These are phyloP conservation scores for Bemisia tabaci DNA, from an alignment of 1,140 invertebrate species.

Conservation along the genomic window DNA sequence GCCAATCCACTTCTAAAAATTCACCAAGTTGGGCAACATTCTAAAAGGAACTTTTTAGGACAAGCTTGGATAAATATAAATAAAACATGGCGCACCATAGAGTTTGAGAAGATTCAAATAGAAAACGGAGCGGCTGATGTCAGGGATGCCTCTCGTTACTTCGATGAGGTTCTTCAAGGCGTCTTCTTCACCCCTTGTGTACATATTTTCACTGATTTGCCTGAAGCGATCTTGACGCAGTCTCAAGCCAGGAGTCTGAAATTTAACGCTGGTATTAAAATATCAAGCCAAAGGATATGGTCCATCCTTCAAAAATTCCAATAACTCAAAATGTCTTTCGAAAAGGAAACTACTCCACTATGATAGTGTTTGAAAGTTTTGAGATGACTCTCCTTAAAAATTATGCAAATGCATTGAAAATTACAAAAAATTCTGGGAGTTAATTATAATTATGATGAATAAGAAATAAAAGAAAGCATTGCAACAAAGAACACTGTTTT, in stretches of 20 bases:
- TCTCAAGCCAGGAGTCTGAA: constrained; percentile 49
- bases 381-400: no score
- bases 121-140: background rate
- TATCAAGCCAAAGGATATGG: background rate
- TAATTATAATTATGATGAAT: no score
- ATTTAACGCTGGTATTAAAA: background rate
- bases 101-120: background rate
- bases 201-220: constrained; percentile 39
- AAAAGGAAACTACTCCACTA: background rate
- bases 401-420: no score
- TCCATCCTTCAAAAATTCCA: background rate
- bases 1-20: no score
- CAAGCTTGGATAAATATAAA: no score
- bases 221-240: constrained; percentile 41
- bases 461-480: no score
- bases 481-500: no score
- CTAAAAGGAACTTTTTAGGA: no score
- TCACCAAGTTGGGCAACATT: no score
- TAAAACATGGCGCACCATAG: background rate
- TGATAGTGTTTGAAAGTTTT: background rate
- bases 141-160: constrained; percentile 32
- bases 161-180: constrained; percentile 56
- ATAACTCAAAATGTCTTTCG: background rate
- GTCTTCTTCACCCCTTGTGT: constrained; percentile 44
- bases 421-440: no score